A percentile compares a stretch with the other conserved stretches of the same genome.
Conservation (phyloP, 1,140 invertebrate genomes). For the Zaprionus ornatus region DNA sequence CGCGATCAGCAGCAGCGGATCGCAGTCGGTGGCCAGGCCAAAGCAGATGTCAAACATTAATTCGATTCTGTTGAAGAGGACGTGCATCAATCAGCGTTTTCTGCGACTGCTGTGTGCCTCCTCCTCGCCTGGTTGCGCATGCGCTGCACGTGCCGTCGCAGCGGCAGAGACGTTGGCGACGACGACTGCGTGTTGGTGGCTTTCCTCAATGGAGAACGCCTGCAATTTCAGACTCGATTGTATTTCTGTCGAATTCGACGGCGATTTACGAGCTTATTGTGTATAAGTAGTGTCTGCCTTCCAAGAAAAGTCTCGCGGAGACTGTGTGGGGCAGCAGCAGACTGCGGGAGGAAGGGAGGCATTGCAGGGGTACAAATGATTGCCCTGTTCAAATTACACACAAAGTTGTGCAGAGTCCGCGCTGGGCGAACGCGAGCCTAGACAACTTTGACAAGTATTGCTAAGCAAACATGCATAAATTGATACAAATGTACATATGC, state of each 20-base stretch:
- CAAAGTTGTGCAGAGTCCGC: slow-evolving; percentile 55
- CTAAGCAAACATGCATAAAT: slow-evolving; percentile 80
- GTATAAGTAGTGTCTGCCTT: slow-evolving; percentile 46
- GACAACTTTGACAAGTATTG: slow-evolving; percentile 81
- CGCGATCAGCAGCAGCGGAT: not conserved
- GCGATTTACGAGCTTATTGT: slow-evolving; percentile 74
- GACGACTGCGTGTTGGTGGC: slow-evolving; percentile 44
- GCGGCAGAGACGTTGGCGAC: slow-evolving; percentile 1
- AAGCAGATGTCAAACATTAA: slow-evolving; percentile 68
- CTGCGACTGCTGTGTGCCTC: slow-evolving; percentile 23
- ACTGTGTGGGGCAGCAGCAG: not conserved
- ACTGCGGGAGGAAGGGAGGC: not conserved
- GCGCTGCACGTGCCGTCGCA: slow-evolving; percentile 64
- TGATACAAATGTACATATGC: slow-evolving; percentile 41
- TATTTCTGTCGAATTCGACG: slow-evolving; percentile 72
- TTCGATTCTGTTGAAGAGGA: slow-evolving; percentile 66
- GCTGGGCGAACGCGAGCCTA: slow-evolving; percentile 29
- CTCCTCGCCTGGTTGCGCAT: slow-evolving; percentile 52
- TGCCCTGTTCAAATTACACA: slow-evolving; percentile 70
- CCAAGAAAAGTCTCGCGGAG: slow-evolving; percentile 48
- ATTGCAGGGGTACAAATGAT: slow-evolving; percentile 38
- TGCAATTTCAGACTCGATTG: slow-evolving; percentile 58
- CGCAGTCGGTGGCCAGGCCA: slow-evolving; percentile 44
- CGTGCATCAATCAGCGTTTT: slow-evolving; percentile 71
- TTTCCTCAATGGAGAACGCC: slow-evolving; percentile 65